These are phyloP conservation scores for Salminus brasiliensis DNA, from an alignment of 2,113 vertebrate genomes.

Conservation along the genomic window DNA sequence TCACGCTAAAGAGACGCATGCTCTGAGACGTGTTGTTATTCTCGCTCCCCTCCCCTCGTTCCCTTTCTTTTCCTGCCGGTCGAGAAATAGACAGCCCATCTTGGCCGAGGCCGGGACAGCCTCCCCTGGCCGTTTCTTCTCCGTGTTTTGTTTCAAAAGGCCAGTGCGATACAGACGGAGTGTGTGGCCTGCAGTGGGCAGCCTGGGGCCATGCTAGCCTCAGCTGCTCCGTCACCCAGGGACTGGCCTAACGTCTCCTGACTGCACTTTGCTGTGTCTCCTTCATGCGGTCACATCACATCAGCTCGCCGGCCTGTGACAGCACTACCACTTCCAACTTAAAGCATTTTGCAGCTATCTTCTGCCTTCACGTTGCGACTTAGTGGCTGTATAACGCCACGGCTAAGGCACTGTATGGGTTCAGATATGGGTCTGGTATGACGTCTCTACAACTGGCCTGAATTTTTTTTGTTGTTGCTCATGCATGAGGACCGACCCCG, in stretches of 20 bases:
- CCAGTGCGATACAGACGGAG: constrained; percentile 83
- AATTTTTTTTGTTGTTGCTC: constrained; percentile 73
- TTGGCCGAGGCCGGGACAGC: constrained; percentile 62
- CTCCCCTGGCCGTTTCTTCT: constrained; percentile 56
- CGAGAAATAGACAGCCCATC: constrained; percentile 71
- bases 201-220: constrained; percentile 89
- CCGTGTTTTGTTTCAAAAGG: constrained; percentile 89
- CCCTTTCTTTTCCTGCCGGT: constrained; percentile 63
- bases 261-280: constrained; percentile 97
- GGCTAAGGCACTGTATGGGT: constrained; percentile 57
- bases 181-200: constrained; percentile 82
- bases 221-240: constrained; percentile 91
- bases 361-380: not conserved
- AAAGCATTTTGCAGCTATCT: constrained; percentile 80
- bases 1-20: constrained; percentile 63
- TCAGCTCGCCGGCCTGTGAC: constrained; percentile 90
- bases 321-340: constrained; percentile 69
- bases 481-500: constrained; percentile 78
- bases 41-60: constrained; percentile 63
- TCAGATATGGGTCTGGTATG: not conserved
- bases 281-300: constrained; percentile 94
- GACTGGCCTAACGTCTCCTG: constrained; percentile 91
- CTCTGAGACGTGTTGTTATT: constrained; percentile 70
- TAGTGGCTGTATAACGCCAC: constrained; percentile 59
- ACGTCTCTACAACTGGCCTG: not conserved